A percentile compares a stretch with the other conserved stretches of the same genome.
phyloP scores from a whole-genome alignment of 1,140 invertebrate genomes.

The Macrobrachium rosenbergii region DNA sequence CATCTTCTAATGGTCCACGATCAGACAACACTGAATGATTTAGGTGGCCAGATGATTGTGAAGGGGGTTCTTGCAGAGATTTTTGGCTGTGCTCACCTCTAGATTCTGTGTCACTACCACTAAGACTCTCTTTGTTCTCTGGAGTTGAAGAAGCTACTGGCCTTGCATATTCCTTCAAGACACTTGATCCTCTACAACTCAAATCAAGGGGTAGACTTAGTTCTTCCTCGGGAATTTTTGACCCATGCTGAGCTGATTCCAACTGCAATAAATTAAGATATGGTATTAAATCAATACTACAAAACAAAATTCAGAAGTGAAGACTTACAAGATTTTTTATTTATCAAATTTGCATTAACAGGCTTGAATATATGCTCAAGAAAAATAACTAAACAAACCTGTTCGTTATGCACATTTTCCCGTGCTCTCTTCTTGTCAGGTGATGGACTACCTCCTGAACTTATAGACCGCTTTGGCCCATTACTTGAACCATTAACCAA shows the following conservation, averaged over 20 bases:
- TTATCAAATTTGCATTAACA: too few relatives aligned
- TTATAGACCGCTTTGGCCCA: conserved; percentile 14
- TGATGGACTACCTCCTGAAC: conserved; percentile 30
- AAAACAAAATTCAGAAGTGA: neutral
- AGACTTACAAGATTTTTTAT: too few relatives aligned
- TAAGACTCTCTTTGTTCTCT: neutral
- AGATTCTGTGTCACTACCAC: neutral
- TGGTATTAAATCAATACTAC: neutral
- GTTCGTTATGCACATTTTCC: conserved; percentile 24
- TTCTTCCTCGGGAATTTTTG: neutral
- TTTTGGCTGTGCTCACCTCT: neutral
- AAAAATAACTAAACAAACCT: conserved; percentile 14
- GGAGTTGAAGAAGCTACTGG: conserved; percentile 33
- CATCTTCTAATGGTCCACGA: conserved; percentile 50
- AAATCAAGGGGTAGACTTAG: conserved; percentile 34
- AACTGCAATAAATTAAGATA: neutral
- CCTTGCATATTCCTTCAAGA: neutral
- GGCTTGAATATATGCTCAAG: neutral
- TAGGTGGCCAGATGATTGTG: neutral
- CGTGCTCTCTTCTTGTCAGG: conserved; percentile 39
- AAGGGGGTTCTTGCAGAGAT: neutral
- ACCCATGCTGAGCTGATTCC: conserved; percentile 10
- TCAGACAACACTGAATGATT: conserved; percentile 56
- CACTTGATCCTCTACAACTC: conserved; percentile 25
- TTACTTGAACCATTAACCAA: conserved; percentile 33